Conservation (phyloP, 2,888 invertebrate genomes). For the Acleris cristana region DNA sequence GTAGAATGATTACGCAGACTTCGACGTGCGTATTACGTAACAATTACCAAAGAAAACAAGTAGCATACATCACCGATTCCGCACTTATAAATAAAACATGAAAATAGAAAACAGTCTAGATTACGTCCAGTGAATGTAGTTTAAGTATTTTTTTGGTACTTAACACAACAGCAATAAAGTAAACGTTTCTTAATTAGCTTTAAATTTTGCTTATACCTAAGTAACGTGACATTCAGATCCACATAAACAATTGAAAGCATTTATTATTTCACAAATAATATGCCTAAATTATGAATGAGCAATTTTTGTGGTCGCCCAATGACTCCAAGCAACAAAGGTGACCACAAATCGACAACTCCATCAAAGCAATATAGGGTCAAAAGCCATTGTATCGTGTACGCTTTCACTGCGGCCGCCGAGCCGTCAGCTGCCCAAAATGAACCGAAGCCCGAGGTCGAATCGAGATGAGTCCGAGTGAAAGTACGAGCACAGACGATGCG, state of each 20-base stretch:
- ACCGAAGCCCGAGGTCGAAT: conserved; percentile 52
- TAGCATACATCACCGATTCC: conserved; percentile 29
- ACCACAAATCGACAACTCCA: conserved; percentile 26
- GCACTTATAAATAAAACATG: conserved; percentile 29
- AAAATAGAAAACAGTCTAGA: conserved; percentile 13
- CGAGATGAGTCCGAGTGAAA: conserved; percentile 59
- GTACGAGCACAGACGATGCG: conserved; percentile 42
- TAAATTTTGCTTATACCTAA: no score
- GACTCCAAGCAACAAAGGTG: conserved; percentile 7
- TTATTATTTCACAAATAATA: no score
- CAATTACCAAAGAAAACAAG: conserved; percentile 21
- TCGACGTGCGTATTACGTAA: conserved; percentile 23
- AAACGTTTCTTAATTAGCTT: no score
- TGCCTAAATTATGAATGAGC: neutral
- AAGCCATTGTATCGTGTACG: conserved; percentile 32
- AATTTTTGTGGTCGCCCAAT: conserved; percentile 8
- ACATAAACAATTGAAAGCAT: no score
- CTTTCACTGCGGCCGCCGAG: conserved; percentile 28
- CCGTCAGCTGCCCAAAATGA: conserved; percentile 27
- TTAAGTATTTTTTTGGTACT: conserved; percentile 1
- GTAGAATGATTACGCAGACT: conserved; percentile 26
- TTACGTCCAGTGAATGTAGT: conserved; percentile 8
- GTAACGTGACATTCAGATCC: no score
- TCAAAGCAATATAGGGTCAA: conserved; percentile 28
- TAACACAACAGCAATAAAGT: neutral